phyloP scores from a whole-genome alignment of 2,888 invertebrate species.

The Drosophila hamatofila region DNA sequence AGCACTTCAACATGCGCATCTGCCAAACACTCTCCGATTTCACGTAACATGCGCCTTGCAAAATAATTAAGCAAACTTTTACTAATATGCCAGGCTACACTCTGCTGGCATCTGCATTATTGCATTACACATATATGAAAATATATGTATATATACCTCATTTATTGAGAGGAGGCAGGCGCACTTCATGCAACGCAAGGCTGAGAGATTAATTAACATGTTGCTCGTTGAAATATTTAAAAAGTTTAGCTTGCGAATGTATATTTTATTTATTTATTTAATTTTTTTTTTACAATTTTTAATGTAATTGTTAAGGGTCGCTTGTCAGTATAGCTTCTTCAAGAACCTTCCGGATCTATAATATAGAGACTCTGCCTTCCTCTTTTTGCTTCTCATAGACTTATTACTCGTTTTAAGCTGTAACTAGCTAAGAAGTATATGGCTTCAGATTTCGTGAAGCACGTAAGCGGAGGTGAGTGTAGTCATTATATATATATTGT shows the following conservation, averaged over 20 bases:
- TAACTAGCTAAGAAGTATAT: too few species aligned
- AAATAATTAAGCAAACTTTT: constrained; percentile 59
- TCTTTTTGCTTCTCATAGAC: too few species aligned
- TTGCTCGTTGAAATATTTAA: background rate
- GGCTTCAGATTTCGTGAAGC: too few species aligned
- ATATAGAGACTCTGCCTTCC: too few species aligned
- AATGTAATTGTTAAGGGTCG: background rate
- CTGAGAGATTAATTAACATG: constrained; percentile 5
- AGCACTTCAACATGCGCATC: constrained; percentile 8
- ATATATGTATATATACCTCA: background rate
- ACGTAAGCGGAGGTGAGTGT: too few species aligned
- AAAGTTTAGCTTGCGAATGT: background rate
- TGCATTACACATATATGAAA: constrained; percentile 19
- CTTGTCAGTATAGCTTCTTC: too few species aligned
- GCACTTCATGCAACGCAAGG: background rate
- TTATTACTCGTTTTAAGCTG: too few species aligned
- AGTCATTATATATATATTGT: too few species aligned
- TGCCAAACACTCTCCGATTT: constrained; percentile 1
- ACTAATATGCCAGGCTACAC: constrained; percentile 39
- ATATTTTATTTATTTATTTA: too few species aligned
- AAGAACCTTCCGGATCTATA: too few species aligned
- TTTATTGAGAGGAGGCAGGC: background rate
- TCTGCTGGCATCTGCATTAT: constrained; percentile 17
- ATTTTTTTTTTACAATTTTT: background rate
- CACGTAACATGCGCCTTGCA: constrained; percentile 27